A percentile compares a stretch with the other conserved stretches of the same genome.
phyloP scores from a whole-genome alignment of 2,888 invertebrate species.

The Meganola albula region DNA sequence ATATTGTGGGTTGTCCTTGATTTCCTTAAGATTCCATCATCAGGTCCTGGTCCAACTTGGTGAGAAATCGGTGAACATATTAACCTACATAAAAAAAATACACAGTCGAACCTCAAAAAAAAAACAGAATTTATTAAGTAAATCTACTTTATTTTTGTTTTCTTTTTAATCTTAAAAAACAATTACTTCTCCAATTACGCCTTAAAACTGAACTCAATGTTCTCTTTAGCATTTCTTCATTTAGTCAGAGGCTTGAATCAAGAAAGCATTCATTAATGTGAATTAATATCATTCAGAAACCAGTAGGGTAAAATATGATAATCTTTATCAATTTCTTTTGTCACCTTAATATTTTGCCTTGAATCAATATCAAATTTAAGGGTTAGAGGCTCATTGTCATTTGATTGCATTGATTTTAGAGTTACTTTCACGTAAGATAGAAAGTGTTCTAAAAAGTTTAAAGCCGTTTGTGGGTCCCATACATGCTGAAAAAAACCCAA shows the following conservation, averaged over 20 bases:
- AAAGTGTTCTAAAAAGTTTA: constrained; percentile 30
- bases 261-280: neutral
- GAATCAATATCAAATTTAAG: constrained; percentile 27
- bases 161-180: no score
- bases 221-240: no score
- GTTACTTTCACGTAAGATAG: constrained; percentile 26
- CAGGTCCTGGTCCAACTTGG: no score
- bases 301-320: constrained; percentile 33
- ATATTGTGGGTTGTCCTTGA: no score
- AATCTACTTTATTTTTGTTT: no score
- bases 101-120: no score
- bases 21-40: no score
- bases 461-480: constrained; percentile 32
- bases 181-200: no score
- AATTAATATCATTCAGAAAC: constrained; percentile 22
- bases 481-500: constrained; percentile 30
- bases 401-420: constrained; percentile 17
- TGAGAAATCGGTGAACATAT: no score
- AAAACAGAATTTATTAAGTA: no score
- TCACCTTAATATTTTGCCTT: constrained; percentile 19
- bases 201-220: no score
- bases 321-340: constrained; percentile 13
- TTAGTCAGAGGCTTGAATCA: neutral
- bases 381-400: constrained; percentile 19
- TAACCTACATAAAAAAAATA: no score